These are phyloP conservation scores for Aromia moschata DNA, from an alignment of 2,888 invertebrate species.

Conservation along the genomic window DNA sequence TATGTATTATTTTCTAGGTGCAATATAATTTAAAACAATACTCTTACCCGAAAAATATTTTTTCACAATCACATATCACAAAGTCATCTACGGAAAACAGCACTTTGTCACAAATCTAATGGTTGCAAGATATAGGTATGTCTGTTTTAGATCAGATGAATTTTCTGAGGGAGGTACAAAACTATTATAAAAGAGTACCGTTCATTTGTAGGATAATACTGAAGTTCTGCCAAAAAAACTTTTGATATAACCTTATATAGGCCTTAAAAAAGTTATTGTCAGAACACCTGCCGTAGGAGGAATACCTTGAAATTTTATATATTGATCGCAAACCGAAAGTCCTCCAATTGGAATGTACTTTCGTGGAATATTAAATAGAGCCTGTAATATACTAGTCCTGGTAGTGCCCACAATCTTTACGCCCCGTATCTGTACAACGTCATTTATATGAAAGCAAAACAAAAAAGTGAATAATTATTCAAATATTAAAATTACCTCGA, in stretches of 20 bases:
- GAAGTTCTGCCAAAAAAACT: not conserved
- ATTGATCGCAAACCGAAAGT: constrained; percentile 14
- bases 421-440: not conserved
- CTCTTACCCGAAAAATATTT: too few relatives aligned
- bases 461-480: constrained; percentile 1
- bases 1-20: too few relatives aligned
- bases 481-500: constrained; percentile 13
- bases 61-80: too few relatives aligned
- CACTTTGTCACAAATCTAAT: too few relatives aligned
- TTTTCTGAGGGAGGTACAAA: too few relatives aligned
- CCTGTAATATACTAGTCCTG: not conserved
- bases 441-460: constrained; percentile 14
- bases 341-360: constrained; percentile 4
- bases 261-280: constrained; percentile 9
- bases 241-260: constrained; percentile 7
- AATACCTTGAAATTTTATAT: constrained; percentile 24
- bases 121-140: too few relatives aligned
- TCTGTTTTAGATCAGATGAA: too few relatives aligned
- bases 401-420: not conserved
- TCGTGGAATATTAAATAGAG: constrained; percentile 1
- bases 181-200: too few relatives aligned
- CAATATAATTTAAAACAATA: too few relatives aligned
- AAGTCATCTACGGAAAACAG: too few relatives aligned
- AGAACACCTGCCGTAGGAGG: constrained; percentile 15
- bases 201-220: not conserved